phyloP scores from a whole-genome alignment of 2,797 vertebrate genomes.

The Gallinago stenura region DNA sequence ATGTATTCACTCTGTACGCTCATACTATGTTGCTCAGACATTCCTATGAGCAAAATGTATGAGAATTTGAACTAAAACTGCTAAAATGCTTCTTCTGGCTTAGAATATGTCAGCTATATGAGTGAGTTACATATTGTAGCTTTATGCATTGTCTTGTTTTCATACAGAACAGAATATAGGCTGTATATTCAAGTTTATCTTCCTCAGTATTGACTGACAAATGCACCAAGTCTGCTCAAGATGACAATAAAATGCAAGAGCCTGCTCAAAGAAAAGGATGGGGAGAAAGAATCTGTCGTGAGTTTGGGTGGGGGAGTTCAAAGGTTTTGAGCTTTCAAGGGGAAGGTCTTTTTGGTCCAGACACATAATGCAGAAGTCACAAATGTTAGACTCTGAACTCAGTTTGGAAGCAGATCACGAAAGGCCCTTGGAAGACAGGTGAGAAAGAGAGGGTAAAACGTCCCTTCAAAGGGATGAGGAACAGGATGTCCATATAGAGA shows the following conservation, averaged over 20 bases:
- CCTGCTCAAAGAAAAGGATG: not conserved
- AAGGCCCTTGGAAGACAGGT: not conserved
- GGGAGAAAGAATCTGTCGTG: not conserved
- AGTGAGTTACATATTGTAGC: not conserved
- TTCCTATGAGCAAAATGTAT: not conserved
- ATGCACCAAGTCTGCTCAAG: not conserved
- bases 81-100: not conserved
- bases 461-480: not conserved
- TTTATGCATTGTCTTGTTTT: not conserved
- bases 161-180: not conserved
- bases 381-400: not conserved
- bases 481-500: not conserved
- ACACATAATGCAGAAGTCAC: not conserved
- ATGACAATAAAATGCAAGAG: not conserved
- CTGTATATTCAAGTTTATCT: not conserved
- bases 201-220: not conserved
- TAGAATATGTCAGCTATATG: not conserved
- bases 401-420: not conserved
- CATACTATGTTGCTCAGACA: not conserved
- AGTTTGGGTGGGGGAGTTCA: not conserved
- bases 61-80: not conserved
- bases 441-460: not conserved
- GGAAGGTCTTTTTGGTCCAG: not conserved
- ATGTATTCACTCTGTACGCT: not conserved
- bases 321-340: not conserved